A percentile compares a stretch with the other conserved stretches of the same genome.
Conservation (phyloP, 1,140 invertebrate genomes). For the Pseudobourletiella spinata region DNA sequence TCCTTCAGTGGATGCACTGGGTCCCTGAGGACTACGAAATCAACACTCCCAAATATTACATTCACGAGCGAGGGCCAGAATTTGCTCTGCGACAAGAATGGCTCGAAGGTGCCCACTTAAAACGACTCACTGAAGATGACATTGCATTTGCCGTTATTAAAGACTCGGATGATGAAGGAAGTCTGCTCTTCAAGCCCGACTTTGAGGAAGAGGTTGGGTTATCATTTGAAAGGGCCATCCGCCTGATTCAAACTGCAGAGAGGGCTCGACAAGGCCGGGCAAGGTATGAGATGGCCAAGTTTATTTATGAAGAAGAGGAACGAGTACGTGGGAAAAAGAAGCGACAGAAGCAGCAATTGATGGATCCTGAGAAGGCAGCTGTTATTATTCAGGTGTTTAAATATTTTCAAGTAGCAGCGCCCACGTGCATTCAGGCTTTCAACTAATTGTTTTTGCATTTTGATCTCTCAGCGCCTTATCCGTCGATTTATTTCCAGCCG, state of each 20-base stretch:
- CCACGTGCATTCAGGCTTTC: too few relatives aligned
- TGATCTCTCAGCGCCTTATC: slow-evolving; percentile 56
- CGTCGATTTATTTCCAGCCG: slow-evolving; percentile 63
- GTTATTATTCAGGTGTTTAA: slow-evolving; percentile 52
- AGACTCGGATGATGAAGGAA: slow-evolving; percentile 17
- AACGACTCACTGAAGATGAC: neutral
- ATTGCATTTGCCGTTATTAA: too few relatives aligned
- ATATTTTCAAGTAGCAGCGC: too few relatives aligned
- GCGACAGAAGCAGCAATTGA: slow-evolving; percentile 18
- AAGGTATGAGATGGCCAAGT: slow-evolving; percentile 41
- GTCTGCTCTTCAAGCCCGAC: neutral
- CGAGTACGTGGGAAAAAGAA: slow-evolving; percentile 44
- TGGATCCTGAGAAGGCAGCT: slow-evolving; percentile 47
- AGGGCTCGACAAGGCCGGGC: slow-evolving; percentile 75
- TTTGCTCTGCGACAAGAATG: neutral
- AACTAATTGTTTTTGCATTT: slow-evolving; percentile 3
- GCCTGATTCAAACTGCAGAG: slow-evolving; percentile 80
- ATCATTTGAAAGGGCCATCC: slow-evolving; percentile 43
- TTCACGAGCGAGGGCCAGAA: slow-evolving; percentile 31
- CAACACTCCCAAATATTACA: slow-evolving; percentile 45
- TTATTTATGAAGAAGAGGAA: slow-evolving; percentile 31
- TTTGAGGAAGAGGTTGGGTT: slow-evolving; percentile 9
- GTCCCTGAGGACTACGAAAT: slow-evolving; percentile 46
- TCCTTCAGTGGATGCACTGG: slow-evolving; percentile 4
- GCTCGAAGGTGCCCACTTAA: neutral